A percentile compares a stretch with the other conserved stretches of the same genome.
phyloP scores from a whole-genome alignment of 1,140 invertebrate species.

The Liolophura sinensis region DNA sequence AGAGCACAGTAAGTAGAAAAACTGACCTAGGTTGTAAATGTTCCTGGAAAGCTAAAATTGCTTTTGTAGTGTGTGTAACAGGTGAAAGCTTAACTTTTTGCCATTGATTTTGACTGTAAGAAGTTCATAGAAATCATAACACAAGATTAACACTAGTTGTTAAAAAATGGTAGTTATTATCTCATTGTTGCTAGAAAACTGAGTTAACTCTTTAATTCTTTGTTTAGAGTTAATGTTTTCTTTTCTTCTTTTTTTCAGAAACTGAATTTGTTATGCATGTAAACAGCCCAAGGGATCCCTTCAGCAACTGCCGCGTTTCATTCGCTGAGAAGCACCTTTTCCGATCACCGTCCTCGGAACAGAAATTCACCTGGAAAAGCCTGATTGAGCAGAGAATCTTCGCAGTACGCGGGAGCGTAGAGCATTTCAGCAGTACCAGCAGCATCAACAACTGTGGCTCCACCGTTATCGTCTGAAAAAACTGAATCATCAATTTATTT shows the following conservation, averaged over 20 bases:
- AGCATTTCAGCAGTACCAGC: slow-evolving; percentile 24
- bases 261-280: slow-evolving; percentile 46
- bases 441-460: slow-evolving; percentile 27
- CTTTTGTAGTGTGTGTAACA: not conserved
- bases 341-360: slow-evolving; percentile 37
- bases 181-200: no score
- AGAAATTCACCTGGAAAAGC: slow-evolving; percentile 46
- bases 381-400: slow-evolving; percentile 41
- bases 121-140: no score
- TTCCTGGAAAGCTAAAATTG: not conserved
- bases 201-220: no score
- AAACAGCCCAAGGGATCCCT: slow-evolving; percentile 1
- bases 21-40: no score
- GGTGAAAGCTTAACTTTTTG: no score
- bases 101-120: no score
- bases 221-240: not conserved
- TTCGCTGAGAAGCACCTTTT: slow-evolving; percentile 24
- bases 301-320: no score
- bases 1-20: slow-evolving; percentile 34
- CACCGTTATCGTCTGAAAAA: slow-evolving; percentile 21
- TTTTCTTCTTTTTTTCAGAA: slow-evolving; percentile 22
- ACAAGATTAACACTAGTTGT: no score
- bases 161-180: no score
- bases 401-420: slow-evolving; percentile 20
- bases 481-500: no score